Evolutionary conservation across 2,888 invertebrate species (phyloP).

Genomic region (Clivina fossor): DNA sequence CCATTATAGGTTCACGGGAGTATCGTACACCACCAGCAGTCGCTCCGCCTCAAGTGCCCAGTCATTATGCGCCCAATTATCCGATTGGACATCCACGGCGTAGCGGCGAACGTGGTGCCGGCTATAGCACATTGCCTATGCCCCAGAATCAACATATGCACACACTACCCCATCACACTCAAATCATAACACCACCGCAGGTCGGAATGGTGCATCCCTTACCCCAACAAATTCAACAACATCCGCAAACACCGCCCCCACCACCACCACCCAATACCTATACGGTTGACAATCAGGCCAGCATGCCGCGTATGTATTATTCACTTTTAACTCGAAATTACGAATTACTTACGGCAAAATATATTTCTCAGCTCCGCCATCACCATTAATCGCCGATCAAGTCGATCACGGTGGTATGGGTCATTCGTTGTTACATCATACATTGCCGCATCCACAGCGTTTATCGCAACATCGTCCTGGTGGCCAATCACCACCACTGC

Average conservation of each 20-base stretch:
- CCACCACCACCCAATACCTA: conserved; percentile 65
- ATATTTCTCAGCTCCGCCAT: conserved; percentile 75
- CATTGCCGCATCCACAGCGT: conserved; percentile 45
- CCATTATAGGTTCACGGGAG: conserved; percentile 75
- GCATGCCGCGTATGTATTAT: conserved; percentile 79
- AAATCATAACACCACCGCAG: conserved; percentile 52
- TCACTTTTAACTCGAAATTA: neutral
- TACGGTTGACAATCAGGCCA: conserved; percentile 62
- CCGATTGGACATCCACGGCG: conserved; percentile 78
- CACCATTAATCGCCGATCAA: conserved; percentile 72
- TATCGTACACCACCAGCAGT: conserved; percentile 96
- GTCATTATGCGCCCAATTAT: conserved; percentile 94
- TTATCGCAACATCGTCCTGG: conserved; percentile 43
- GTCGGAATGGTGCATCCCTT: conserved; percentile 89
- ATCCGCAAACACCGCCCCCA: conserved; percentile 63
- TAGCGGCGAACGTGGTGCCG: conserved; percentile 59
- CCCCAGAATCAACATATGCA: conserved; percentile 52
- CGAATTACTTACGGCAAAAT: conserved; percentile 5
- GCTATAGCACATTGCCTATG: conserved; percentile 84
- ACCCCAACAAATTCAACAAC: conserved; percentile 57
- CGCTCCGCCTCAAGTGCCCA: conserved; percentile 95
- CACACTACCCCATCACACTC: conserved; percentile 42
- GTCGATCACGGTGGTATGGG: conserved; percentile 46
- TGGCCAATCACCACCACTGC: conserved; percentile 79
- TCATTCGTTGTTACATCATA: conserved; percentile 46